Conservation (phyloP, 2,797 vertebrate species). For the Triplophysa bombifrons region DNA sequence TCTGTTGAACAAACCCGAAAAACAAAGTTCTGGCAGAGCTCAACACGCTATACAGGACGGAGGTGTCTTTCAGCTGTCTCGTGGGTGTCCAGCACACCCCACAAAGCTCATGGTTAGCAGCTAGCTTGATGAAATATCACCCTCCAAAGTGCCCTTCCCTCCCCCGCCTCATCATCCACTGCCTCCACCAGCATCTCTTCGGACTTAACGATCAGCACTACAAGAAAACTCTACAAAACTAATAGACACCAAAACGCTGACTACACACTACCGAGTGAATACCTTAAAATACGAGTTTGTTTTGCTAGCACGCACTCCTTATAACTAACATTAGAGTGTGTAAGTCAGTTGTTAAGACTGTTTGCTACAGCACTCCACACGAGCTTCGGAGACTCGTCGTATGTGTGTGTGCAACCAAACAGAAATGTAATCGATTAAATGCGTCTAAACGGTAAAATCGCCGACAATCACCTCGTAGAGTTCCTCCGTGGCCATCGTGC, state of each 20-base stretch:
- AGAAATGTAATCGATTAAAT: conserved; percentile 42
- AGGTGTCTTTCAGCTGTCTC: background rate
- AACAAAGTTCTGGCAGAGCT: conserved; percentile 25
- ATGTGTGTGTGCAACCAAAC: conserved; percentile 18
- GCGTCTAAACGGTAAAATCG: conserved; percentile 29
- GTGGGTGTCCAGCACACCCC: conserved; percentile 6
- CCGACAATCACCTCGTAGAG: conserved; percentile 73
- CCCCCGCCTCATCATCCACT: conserved; percentile 37
- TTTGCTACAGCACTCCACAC: conserved; percentile 11
- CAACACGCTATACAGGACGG: background rate
- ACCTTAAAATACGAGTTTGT: background rate
- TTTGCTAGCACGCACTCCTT: background rate
- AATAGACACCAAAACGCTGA: conserved; percentile 3
- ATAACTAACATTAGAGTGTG: background rate
- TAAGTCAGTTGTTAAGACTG: conserved; percentile 27
- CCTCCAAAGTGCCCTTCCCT: conserved; percentile 40
- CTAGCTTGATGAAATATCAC: conserved; percentile 40
- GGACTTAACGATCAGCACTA: background rate
- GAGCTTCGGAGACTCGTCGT: conserved; percentile 14
- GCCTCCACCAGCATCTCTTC: conserved; percentile 47
- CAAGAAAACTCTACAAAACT: conserved; percentile 28
- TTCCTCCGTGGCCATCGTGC: conserved; percentile 75
- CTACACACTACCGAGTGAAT: background rate
- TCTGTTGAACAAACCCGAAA: background rate
- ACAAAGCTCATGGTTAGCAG: conserved; percentile 37